A percentile compares a stretch with the other conserved stretches of the same genome.
These are phyloP conservation scores for Adineta ricciae DNA, from an alignment of 2,888 invertebrate genomes.

Conservation along the genomic window DNA sequence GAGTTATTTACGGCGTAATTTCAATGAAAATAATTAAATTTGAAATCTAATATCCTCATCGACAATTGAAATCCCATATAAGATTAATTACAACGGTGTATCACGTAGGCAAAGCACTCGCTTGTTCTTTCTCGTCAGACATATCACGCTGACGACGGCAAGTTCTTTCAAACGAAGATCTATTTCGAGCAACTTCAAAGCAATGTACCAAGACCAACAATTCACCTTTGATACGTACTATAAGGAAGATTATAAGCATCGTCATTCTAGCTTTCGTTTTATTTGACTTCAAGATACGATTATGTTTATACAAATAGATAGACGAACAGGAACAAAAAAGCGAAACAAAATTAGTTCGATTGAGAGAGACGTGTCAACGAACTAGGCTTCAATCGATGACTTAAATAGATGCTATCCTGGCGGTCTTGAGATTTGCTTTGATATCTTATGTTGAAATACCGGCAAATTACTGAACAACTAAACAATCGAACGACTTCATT, in stretches of 20 bases:
- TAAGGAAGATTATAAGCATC: not conserved
- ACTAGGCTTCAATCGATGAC: not conserved
- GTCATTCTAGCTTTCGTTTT: not conserved
- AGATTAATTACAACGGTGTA: no score
- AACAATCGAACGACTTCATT: slow-evolving; percentile 19
- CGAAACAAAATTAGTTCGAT: not conserved
- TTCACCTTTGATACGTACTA: no score
- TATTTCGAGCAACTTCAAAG: no score
- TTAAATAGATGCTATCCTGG: not conserved
- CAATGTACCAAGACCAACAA: no score
- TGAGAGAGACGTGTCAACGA: not conserved
- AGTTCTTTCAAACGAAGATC: no score
- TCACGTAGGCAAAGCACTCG: no score
- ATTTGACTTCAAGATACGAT: not conserved
- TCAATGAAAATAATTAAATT: no score
- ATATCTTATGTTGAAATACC: not conserved
- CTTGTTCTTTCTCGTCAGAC: no score
- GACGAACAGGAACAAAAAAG: not conserved
- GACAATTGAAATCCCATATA: no score
- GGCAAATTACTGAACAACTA: not conserved
- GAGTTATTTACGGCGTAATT: no score
- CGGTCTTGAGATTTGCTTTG: not conserved
- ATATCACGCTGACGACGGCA: no score
- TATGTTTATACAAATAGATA: not conserved
- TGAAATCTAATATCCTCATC: no score